Evolutionary conservation across 2,797 vertebrate genomes (phyloP), one percentile per base, ranked within the genome.

Genomic region (Melanogrammus aeglefinus): DNA sequence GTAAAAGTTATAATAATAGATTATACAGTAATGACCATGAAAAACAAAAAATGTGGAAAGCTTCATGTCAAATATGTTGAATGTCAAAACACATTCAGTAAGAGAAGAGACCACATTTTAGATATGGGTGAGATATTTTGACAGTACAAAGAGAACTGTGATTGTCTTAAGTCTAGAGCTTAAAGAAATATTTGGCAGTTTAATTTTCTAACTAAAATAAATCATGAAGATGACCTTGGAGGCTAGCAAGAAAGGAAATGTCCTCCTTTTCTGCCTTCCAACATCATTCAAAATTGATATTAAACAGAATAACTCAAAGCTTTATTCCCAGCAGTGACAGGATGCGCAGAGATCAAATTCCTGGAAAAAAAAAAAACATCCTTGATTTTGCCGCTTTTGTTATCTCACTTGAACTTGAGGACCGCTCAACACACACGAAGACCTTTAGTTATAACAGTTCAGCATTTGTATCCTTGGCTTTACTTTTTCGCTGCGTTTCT

Each of bases 171-270:
- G 69, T 31, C 9, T 12, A 29, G 29, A 72, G 70, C 70, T 72
- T 31, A 16, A 72, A 24, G 6, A 24, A 72, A 33, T 1, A 31
- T 85, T 80, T 66, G 18, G 5, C 18, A 57, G 18, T 57, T 57
- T 21, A 18, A 57, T 57, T 57, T 21, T 57, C 21, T 21, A 57
- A 57, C 8, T 8, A 66, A 57, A 66, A 66, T 9, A 66, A 66
- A 57, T 18, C 51, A 6, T 66, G 57, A 66, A 57, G 1, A 57
- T n/a, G 51, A 57, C 51, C 51, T 57, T 57, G 18, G 51, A 57
- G 51, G 51, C 1, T 21, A 57, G 51, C 51, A 57, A 57, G 51
- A 57, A 14, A 57, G 21, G 51, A 57, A 6, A 21, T 6, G 18
- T 57, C 51, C 18, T 21, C 18, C 51, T 57, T 21, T 47, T 13